These are phyloP conservation scores for Danio albolineatus DNA, from an alignment of 2,797 vertebrate species.

Conservation along the genomic window DNA sequence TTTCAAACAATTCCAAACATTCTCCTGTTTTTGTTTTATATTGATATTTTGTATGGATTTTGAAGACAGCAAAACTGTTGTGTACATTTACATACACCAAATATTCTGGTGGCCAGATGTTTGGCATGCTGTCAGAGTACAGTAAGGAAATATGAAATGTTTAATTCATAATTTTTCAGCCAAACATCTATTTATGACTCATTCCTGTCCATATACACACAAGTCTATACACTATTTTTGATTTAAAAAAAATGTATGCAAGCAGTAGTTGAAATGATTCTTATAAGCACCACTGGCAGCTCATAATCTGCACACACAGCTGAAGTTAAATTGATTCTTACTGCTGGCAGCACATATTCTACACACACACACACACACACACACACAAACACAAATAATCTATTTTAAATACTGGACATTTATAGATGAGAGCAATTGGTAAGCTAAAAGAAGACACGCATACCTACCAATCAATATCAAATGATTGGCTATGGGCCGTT, in stretches of 20 bases:
- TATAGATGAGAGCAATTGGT: conserved; percentile 4
- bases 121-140: neutral
- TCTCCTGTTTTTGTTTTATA: neutral
- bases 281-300: neutral
- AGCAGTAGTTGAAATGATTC: neutral
- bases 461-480: conserved; percentile 25
- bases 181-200: neutral
- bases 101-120: neutral
- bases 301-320: neutral
- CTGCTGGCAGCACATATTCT: neutral
- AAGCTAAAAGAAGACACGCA: neutral
- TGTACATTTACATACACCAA: neutral
- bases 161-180: neutral
- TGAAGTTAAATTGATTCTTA: neutral
- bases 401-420: neutral
- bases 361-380: neutral
- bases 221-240: neutral
- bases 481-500: conserved; percentile 22
- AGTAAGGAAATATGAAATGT: neutral
- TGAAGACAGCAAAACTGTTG: neutral
- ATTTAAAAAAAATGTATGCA: neutral
- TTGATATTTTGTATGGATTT: neutral
- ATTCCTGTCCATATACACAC: neutral
- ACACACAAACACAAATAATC: neutral
- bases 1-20: too few species aligned